A percentile compares a stretch with the other conserved stretches of the same genome.
These are phyloP conservation scores for Psilopogon haemacephalus DNA, from an alignment of 2,113 vertebrate genomes.

Conservation along the genomic window DNA sequence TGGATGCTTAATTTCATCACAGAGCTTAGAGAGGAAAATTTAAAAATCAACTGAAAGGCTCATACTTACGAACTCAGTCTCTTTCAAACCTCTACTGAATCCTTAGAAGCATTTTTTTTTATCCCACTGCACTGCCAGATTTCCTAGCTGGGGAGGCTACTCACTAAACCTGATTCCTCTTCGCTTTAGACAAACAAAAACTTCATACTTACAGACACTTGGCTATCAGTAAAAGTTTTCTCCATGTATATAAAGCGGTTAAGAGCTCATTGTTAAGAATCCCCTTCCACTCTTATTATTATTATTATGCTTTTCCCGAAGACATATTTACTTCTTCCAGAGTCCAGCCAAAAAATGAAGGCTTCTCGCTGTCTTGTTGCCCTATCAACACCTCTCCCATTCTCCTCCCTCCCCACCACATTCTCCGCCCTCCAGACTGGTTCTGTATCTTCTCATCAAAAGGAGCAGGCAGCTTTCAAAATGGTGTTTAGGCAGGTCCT, in stretches of 20 bases:
- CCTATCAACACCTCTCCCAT: conserved; percentile 58
- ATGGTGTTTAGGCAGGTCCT: conserved; percentile 50
- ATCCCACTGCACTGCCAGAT: conserved; percentile 40
- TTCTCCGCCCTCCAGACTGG: conserved; percentile 66
- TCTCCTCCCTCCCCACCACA: conserved; percentile 56
- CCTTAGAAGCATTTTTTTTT: conserved; percentile 57
- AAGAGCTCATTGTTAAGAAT: conserved; percentile 64
- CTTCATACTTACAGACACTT: conserved; percentile 74
- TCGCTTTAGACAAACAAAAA: conserved; percentile 62
- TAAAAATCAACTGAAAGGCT: conserved; percentile 53
- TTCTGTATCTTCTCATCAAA: conserved; percentile 56
- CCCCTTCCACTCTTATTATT: not conserved
- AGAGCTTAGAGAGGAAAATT: conserved; percentile 32
- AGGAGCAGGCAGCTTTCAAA: conserved; percentile 53
- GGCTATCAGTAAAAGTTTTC: conserved; percentile 82
- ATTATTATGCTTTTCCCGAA: conserved; percentile 7
- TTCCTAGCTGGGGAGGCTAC: conserved; percentile 25
- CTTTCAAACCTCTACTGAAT: conserved; percentile 58
- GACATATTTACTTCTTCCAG: conserved; percentile 63
- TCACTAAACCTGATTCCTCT: conserved; percentile 42
- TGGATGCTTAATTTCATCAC: not conserved
- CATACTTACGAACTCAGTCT: conserved; percentile 59
- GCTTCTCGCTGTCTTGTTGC: conserved; percentile 14
- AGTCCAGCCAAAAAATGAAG: conserved; percentile 58
- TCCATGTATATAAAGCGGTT: conserved; percentile 82